phyloP scores from a whole-genome alignment of 2,113 vertebrate species.

The Daubentonia madagascariensis region DNA sequence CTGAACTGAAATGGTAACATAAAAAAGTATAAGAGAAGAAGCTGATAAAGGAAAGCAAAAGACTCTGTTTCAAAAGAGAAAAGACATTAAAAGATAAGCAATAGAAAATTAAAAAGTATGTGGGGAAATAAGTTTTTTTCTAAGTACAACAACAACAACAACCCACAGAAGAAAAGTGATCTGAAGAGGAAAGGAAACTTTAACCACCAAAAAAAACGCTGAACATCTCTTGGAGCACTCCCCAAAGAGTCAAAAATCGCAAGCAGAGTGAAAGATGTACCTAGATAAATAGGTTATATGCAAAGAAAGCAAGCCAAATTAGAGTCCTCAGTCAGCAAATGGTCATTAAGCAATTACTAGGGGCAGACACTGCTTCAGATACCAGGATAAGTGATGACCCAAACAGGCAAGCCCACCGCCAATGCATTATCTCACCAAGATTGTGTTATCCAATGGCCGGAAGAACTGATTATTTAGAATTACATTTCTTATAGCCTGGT shows the following conservation, averaged over 20 bases:
- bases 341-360: background rate
- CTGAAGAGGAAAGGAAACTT: conserved; percentile 53
- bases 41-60: background rate
- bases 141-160: background rate
- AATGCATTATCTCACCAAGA: conserved; percentile 9
- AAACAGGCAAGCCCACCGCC: background rate
- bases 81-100: background rate
- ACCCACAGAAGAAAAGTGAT: background rate
- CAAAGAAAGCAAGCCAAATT: conserved; percentile 53
- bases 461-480: background rate
- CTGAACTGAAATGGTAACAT: background rate
- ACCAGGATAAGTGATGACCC: background rate
- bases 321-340: background rate
- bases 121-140: background rate
- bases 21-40: background rate
- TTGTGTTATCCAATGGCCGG: background rate
- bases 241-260: conserved; percentile 36
- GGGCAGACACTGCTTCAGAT: background rate
- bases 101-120: background rate
- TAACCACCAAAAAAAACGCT: background rate
- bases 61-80: background rate
- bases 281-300: background rate
- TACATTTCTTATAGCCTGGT: background rate
- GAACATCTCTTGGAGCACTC: background rate
- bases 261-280: conserved; percentile 31